Evolutionary conservation across 1,140 invertebrate genomes (phyloP).

Genomic region (Himalopsyche phryganea): DNA sequence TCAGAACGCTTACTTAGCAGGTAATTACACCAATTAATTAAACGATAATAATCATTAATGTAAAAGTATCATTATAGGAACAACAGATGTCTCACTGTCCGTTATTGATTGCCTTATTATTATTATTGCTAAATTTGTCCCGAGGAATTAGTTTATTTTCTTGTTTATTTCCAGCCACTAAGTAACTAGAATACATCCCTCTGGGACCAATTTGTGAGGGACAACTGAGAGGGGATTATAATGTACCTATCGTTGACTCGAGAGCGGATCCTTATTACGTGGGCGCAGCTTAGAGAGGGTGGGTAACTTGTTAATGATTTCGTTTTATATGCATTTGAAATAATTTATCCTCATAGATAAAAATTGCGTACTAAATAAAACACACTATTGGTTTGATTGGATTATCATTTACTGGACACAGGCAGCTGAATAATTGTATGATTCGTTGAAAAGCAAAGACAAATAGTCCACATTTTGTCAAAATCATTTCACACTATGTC

Average conservation of each 20-base stretch:
- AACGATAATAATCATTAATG: background rate
- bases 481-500: too few relatives aligned
- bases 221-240: conserved; percentile 9
- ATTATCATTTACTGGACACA: too few relatives aligned
- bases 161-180: background rate
- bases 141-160: background rate
- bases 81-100: background rate
- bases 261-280: too few relatives aligned
- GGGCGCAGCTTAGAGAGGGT: too few relatives aligned
- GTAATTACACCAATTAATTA: background rate
- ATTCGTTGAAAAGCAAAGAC: too few relatives aligned
- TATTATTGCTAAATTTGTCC: background rate
- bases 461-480: too few relatives aligned
- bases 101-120: background rate
- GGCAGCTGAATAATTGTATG: too few relatives aligned
- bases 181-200: conserved; percentile 21
- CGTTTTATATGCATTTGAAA: too few relatives aligned
- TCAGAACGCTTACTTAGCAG: background rate
- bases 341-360: too few relatives aligned
- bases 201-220: conserved; percentile 23
- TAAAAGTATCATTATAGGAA: background rate
- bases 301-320: too few relatives aligned
- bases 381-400: too few relatives aligned
- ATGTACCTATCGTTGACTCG: background rate
- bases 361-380: too few relatives aligned